phyloP scores from a whole-genome alignment of 2,113 vertebrate genomes.

The Laticauda laticaudata region DNA sequence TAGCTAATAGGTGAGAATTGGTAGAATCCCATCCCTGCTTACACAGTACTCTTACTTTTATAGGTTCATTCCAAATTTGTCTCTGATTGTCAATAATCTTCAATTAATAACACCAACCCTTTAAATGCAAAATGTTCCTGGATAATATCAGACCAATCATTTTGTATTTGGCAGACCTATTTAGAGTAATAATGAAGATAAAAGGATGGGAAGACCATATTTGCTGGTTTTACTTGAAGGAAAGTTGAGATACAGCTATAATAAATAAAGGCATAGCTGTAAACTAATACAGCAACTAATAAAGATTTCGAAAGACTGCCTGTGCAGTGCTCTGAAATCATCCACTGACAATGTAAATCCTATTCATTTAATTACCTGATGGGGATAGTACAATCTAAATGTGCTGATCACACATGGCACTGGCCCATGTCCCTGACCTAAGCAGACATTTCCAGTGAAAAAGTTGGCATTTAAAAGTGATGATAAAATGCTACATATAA shows the following conservation, averaged over 20 bases:
- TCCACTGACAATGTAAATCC: background rate
- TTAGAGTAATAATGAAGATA: background rate
- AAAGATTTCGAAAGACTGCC: background rate
- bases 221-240: background rate
- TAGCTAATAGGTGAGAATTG: no score
- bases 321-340: background rate
- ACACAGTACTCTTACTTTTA: background rate
- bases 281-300: background rate
- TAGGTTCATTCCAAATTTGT: background rate
- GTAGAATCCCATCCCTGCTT: no score
- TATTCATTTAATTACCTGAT: background rate
- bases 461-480: background rate
- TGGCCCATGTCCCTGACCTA: background rate
- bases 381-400: background rate
- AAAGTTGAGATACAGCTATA: background rate
- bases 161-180: background rate
- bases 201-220: background rate
- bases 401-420: background rate
- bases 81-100: background rate
- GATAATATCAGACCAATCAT: background rate
- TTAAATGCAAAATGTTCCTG: background rate
- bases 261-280: background rate
- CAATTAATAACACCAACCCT: background rate
- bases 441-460: background rate
- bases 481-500: background rate